Conservation (phyloP, 92 coral and sea anemone genomes). For the Muricea muricata region DNA sequence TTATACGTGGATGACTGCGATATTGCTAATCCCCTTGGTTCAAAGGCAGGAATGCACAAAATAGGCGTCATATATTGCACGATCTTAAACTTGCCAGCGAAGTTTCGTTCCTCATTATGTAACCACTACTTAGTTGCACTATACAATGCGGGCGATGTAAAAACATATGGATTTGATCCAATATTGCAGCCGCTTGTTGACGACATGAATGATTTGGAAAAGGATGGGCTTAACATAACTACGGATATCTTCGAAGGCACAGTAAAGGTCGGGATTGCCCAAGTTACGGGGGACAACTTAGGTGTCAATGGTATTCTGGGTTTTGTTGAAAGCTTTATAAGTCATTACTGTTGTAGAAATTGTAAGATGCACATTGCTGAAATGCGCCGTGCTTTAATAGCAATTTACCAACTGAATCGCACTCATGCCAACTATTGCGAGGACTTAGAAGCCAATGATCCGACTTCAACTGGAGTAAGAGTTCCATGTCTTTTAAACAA, state of each 20-base stretch:
- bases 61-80: neutral
- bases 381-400: too few relatives aligned
- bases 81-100: neutral
- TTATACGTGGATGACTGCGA: conserved; percentile 5
- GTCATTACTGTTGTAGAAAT: neutral
- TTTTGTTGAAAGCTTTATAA: neutral
- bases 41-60: conserved; percentile 2
- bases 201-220: neutral
- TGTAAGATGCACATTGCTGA: neutral
- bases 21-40: neutral
- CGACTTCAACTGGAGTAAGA: neutral
- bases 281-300: neutral
- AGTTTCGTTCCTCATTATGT: neutral
- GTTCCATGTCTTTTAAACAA: neutral
- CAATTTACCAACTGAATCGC: neutral
- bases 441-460: neutral
- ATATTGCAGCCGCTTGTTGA: neutral
- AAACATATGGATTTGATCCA: neutral
- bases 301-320: neutral
- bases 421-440: neutral
- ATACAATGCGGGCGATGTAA: conserved; percentile 32
- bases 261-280: neutral
- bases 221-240: neutral
- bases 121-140: neutral
- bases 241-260: neutral